A percentile compares a stretch with the other conserved stretches of the same genome.
These are phyloP conservation scores for Drosophila sturtevanti DNA, from an alignment of 1,140 invertebrate genomes.

Conservation along the genomic window DNA sequence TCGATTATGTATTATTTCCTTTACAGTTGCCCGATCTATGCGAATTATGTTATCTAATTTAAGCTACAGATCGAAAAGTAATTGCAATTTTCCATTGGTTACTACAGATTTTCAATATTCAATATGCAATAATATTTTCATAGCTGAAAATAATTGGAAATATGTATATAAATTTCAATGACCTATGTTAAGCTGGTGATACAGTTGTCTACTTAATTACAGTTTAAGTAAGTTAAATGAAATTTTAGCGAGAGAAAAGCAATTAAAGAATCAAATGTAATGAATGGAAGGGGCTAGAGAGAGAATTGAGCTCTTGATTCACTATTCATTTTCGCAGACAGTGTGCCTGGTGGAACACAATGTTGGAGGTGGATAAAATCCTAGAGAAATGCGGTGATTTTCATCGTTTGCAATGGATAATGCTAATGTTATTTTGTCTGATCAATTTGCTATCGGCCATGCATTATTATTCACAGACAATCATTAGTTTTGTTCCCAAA, in stretches of 20 bases:
- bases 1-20: not conserved
- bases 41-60: no score
- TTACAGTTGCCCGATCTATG: not conserved
- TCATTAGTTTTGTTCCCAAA: conserved; percentile 83
- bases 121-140: not conserved
- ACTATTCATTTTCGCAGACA: not conserved
- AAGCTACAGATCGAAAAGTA: not conserved
- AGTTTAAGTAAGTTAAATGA: conserved; percentile 48
- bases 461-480: conserved; percentile 85
- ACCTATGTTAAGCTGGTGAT: not conserved
- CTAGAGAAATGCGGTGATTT: conserved; percentile 85
- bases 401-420: conserved; percentile 84
- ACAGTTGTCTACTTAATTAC: conserved; percentile 41
- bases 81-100: not conserved
- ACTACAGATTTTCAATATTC: not conserved
- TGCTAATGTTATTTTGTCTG: conserved; percentile 84
- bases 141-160: not conserved
- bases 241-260: conserved; percentile 7
- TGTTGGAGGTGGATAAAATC: conserved; percentile 81
- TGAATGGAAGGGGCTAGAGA: not conserved
- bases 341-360: conserved; percentile 25
- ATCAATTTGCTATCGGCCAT: conserved; percentile 84
- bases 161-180: not conserved
- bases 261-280: conserved; percentile 29
- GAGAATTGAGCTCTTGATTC: not conserved